Percentiles rank a stretch among this genome's conserved stretches.
phyloP scores from a whole-genome alignment of 2,888 invertebrate genomes.

The Fragum fragum region DNA sequence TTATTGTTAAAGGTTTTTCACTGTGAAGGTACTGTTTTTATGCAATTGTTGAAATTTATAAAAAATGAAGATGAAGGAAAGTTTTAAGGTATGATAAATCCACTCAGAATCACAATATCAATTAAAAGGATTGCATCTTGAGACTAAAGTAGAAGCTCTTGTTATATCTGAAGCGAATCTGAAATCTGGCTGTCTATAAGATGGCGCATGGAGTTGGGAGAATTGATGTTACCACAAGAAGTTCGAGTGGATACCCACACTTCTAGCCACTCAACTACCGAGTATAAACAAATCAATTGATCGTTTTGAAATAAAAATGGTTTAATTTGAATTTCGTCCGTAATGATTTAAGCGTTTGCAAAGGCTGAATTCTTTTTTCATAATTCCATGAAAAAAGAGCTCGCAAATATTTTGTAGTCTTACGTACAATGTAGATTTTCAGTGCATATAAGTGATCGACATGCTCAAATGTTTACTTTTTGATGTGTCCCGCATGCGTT shows the following conservation, averaged over 20 bases:
- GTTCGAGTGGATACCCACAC: background rate
- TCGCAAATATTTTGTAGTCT: too few species aligned
- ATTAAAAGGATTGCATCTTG: slow-evolving; percentile 54
- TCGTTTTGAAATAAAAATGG: too few species aligned
- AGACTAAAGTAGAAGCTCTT: slow-evolving; percentile 58
- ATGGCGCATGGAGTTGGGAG: background rate
- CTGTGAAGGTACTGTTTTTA: background rate
- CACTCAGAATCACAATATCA: slow-evolving; percentile 23
- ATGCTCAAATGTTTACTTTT: too few species aligned
- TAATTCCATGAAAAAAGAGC: too few species aligned
- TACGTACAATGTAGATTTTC: too few species aligned
- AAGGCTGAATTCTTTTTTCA: too few species aligned
- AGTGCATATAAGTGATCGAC: too few species aligned
- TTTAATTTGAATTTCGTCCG: too few species aligned
- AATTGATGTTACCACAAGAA: background rate
- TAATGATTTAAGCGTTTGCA: too few species aligned
- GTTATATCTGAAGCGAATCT: slow-evolving; percentile 52
- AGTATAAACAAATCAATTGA: slow-evolving; percentile 1
- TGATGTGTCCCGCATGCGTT: too few species aligned
- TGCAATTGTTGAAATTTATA: background rate
- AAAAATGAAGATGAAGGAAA: background rate
- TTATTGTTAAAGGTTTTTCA: background rate
- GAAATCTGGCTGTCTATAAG: slow-evolving; percentile 4
- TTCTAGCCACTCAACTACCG: background rate
- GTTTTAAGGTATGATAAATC: background rate